phyloP scores from a whole-genome alignment of 2,797 vertebrate species.

The Nyctalus aviator region DNA sequence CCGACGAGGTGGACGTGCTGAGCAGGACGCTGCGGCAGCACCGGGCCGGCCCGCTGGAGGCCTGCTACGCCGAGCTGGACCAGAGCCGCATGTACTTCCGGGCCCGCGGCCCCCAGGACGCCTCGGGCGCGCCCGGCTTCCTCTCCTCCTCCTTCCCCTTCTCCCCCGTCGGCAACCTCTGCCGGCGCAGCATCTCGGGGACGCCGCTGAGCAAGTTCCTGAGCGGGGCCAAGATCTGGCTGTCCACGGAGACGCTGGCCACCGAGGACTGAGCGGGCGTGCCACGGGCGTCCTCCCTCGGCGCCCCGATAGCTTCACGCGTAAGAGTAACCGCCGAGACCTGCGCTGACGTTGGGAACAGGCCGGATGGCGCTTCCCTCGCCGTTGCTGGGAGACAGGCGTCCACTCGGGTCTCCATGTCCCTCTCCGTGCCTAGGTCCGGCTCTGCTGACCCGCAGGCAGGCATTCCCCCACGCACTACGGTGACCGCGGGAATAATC shows the following conservation, averaged over 20 bases:
- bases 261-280: slow-evolving; percentile 89
- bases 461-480: neutral
- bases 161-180: slow-evolving; percentile 95
- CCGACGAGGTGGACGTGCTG: slow-evolving; percentile 94
- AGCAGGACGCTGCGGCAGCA: slow-evolving; percentile 92
- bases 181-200: slow-evolving; percentile 93
- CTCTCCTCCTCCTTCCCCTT: slow-evolving; percentile 98
- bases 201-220: slow-evolving; percentile 97
- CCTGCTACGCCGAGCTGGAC: slow-evolving; percentile 83
- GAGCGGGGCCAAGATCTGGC: slow-evolving; percentile 97
- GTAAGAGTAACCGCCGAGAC: slow-evolving; percentile 78
- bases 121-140: slow-evolving; percentile 88
- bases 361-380: slow-evolving; percentile 79
- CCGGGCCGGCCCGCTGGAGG: slow-evolving; percentile 82
- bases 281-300: slow-evolving; percentile 51
- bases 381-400: slow-evolving; percentile 53
- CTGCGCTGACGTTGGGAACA: slow-evolving; percentile 89
- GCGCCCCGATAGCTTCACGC: slow-evolving; percentile 82
- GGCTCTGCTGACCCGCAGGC: neutral
- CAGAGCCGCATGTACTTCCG: slow-evolving; percentile 94
- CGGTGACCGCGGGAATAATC: too few species aligned
- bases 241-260: slow-evolving; percentile 97
- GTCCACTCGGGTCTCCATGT: slow-evolving; percentile 32
- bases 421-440: slow-evolving; percentile 43
- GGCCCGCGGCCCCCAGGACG: slow-evolving; percentile 84